A percentile compares a stretch with the other conserved stretches of the same genome.
Conservation (phyloP, 2,797 vertebrate species). For the Brachyrhaphis roseni region DNA sequence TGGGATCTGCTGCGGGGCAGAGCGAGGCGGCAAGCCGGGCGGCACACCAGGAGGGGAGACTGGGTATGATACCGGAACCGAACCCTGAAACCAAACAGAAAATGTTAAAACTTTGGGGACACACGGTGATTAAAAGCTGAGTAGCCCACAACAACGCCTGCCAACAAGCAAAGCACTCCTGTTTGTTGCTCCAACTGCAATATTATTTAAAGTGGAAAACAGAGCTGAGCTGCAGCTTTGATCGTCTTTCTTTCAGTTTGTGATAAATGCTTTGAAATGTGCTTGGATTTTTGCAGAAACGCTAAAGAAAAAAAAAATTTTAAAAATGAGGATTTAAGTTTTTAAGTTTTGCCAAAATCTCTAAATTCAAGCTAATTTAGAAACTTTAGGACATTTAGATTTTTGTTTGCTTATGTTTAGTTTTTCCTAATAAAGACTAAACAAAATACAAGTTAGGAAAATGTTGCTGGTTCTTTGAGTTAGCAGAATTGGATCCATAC, state of each 20-base stretch:
- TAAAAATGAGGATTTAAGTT: not conserved
- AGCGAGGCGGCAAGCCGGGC: conserved; percentile 88
- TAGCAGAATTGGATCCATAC: not conserved
- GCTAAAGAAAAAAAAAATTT: not conserved
- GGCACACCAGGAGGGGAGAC: conserved; percentile 88
- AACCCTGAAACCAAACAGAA: conserved; percentile 76
- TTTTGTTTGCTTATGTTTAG: not conserved
- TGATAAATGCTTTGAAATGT: too few relatives aligned
- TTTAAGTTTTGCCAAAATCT: too few relatives aligned
- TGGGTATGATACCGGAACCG: conserved; percentile 90
- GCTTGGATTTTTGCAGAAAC: too few relatives aligned
- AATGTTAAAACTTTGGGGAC: conserved; percentile 5
- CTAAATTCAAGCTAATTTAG: too few relatives aligned
- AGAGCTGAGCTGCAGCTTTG: too few relatives aligned
- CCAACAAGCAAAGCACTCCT: too few relatives aligned
- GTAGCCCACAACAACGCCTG: not conserved
- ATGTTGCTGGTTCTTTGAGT: not conserved
- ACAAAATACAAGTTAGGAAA: not conserved
- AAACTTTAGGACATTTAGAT: not conserved
- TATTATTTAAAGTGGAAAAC: too few relatives aligned
- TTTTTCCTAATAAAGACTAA: too few relatives aligned
- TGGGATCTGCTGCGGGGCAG: conserved; percentile 88
- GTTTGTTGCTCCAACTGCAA: too few relatives aligned
- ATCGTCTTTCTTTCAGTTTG: too few relatives aligned
- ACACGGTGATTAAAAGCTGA: conserved; percentile 1